phyloP scores from a whole-genome alignment of 2,888 invertebrate species.

The Furcula furcula region DNA sequence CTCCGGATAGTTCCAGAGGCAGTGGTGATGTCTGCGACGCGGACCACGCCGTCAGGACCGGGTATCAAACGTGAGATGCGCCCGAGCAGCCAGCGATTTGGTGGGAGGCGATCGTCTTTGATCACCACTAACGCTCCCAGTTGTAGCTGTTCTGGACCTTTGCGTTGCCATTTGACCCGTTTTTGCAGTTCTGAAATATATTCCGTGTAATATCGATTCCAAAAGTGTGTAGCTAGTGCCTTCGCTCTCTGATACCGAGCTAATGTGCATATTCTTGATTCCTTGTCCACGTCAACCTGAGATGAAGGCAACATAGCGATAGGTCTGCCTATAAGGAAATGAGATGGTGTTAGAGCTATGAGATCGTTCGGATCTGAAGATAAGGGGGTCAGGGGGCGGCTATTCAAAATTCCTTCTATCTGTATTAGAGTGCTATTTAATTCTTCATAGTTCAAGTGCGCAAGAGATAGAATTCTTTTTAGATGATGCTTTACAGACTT shows the following conservation, averaged over 20 bases:
- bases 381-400: slow-evolving; percentile 16
- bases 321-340: slow-evolving; percentile 21
- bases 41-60: background rate
- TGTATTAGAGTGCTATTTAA: slow-evolving; percentile 12
- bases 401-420: slow-evolving; percentile 22
- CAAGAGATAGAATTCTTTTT: slow-evolving; percentile 11
- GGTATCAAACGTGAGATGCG: background rate
- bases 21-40: background rate
- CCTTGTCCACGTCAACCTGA: background rate
- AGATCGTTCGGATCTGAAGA: slow-evolving; percentile 14
- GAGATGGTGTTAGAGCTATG: slow-evolving; percentile 16
- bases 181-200: background rate
- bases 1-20: background rate
- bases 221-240: slow-evolving; percentile 7
- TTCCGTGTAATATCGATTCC: background rate
- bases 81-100: background rate
- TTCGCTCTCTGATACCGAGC: slow-evolving; percentile 5
- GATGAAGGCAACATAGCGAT: slow-evolving; percentile 2
- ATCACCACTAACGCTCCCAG: background rate
- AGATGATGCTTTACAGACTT: slow-evolving; percentile 9
- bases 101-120: background rate
- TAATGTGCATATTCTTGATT: background rate
- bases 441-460: slow-evolving; percentile 16
- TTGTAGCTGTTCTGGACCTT: too few relatives aligned
- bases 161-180: background rate